Evolutionary conservation across 1,140 invertebrate species (phyloP).

Genomic region (Polyergus mexicanus): DNA sequence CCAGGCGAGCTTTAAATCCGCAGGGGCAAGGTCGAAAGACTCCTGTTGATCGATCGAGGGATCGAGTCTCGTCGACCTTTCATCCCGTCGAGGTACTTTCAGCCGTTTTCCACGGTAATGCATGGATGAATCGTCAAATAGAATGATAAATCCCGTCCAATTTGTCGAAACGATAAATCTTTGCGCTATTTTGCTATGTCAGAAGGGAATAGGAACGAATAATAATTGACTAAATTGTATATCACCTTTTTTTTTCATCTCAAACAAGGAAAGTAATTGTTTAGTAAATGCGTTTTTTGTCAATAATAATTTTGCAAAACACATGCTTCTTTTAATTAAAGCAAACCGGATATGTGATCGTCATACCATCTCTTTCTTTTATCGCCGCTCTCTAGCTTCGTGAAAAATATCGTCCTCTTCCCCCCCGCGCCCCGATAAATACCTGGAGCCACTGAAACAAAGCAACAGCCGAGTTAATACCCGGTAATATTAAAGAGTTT

Average conservation of each 20-base stretch:
- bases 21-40: constrained; percentile 63
- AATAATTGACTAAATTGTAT: not conserved
- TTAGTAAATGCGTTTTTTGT: not conserved
- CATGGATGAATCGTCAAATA: constrained; percentile 12
- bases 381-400: constrained; percentile 11
- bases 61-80: constrained; percentile 63
- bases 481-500: constrained; percentile 72
- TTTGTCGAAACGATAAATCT: not conserved
- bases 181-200: not conserved
- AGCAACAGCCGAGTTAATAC: constrained; percentile 66
- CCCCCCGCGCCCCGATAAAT: constrained; percentile 38
- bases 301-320: not conserved
- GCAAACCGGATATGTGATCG: constrained; percentile 6
- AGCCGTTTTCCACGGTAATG: constrained; percentile 16
- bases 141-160: constrained; percentile 47
- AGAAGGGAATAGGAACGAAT: not conserved
- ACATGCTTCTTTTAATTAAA: not conserved
- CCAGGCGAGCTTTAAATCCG: constrained; percentile 60
- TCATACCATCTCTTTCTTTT: constrained; percentile 17
- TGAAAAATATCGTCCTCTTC: constrained; percentile 32
- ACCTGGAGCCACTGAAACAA: constrained; percentile 33
- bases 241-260: too few species aligned
- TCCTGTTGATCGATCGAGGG: constrained; percentile 73
- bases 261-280: not conserved
- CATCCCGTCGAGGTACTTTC: constrained; percentile 3